A percentile compares a stretch with the other conserved stretches of the same genome.
phyloP scores from a whole-genome alignment of 2,888 invertebrate genomes.

The Lasioglossum zephyrum region DNA sequence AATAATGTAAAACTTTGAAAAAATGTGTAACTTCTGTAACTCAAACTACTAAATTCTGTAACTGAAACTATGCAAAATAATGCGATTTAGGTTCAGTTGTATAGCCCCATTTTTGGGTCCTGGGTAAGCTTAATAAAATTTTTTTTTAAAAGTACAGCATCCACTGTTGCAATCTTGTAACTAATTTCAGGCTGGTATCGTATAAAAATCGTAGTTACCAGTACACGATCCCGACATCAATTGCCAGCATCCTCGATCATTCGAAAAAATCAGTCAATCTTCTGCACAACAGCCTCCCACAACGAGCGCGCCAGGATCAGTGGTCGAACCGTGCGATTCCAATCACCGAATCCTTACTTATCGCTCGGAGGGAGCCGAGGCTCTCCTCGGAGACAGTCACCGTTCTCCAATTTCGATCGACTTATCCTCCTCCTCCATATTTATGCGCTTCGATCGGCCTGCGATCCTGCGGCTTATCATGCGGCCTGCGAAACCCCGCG shows the following conservation, averaged over 20 bases:
- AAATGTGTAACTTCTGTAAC: too few species aligned
- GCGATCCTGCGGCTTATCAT: conserved; percentile 53
- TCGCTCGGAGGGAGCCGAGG: background rate
- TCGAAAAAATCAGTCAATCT: background rate
- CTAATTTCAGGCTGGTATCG: background rate
- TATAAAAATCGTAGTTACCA: too few species aligned
- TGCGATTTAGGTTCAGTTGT: too few species aligned
- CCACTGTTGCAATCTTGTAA: background rate
- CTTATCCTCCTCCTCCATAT: conserved; percentile 59
- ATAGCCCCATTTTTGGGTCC: too few species aligned
- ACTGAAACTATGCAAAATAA: too few species aligned
- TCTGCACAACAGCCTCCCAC: background rate
- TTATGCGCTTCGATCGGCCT: conserved; percentile 55
- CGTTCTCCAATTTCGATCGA: conserved; percentile 65
- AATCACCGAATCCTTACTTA: conserved; percentile 24
- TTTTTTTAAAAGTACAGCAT: background rate
- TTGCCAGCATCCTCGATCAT: background rate
- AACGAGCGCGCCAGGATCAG: background rate
- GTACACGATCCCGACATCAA: background rate
- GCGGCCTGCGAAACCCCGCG: conserved; percentile 25
- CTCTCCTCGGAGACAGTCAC: background rate
- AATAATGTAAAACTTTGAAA: too few species aligned
- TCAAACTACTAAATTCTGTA: too few species aligned
- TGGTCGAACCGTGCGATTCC: background rate
- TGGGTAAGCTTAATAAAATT: too few species aligned